These are phyloP conservation scores for Ancistrus triradiatus DNA, from an alignment of 2,113 vertebrate genomes.

Conservation along the genomic window DNA sequence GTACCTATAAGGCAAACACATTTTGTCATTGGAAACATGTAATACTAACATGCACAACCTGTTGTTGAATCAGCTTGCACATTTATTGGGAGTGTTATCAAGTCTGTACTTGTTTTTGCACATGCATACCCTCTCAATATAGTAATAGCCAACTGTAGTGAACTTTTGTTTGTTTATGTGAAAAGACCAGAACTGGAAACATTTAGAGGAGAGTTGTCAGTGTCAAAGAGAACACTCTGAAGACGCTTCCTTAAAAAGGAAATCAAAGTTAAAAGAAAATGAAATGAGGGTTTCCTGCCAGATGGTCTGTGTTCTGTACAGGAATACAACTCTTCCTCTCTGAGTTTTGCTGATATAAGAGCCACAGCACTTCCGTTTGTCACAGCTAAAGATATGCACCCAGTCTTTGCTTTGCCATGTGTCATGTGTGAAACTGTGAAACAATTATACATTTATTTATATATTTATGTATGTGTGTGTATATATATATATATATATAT, in stretches of 20 bases:
- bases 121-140: too few species aligned
- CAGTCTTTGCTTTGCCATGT: slow-evolving; percentile 16
- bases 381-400: slow-evolving; percentile 51
- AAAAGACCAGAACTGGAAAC: slow-evolving; percentile 54
- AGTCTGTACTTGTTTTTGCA: too few species aligned
- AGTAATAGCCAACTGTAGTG: too few species aligned
- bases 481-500: too few species aligned
- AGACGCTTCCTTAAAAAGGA: slow-evolving; percentile 62
- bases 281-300: slow-evolving; percentile 75
- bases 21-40: too few species aligned
- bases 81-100: too few species aligned
- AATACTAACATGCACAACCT: too few species aligned
- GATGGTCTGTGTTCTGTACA: slow-evolving; percentile 70
- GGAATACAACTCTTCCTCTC: slow-evolving; percentile 73
- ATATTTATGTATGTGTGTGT: too few species aligned
- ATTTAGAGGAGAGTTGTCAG: slow-evolving; percentile 40
- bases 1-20: too few species aligned
- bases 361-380: slow-evolving; percentile 65
- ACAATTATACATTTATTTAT: too few species aligned
- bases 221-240: slow-evolving; percentile 48
- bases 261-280: slow-evolving; percentile 69
- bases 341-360: slow-evolving; percentile 70
- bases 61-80: too few species aligned
- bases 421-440: slow-evolving; percentile 8
- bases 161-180: too few species aligned